Evolutionary conservation across 2,113 vertebrate species (phyloP), one percentile per base, ranked within the genome.

Genomic region (Synodontis membranacea): DNA sequence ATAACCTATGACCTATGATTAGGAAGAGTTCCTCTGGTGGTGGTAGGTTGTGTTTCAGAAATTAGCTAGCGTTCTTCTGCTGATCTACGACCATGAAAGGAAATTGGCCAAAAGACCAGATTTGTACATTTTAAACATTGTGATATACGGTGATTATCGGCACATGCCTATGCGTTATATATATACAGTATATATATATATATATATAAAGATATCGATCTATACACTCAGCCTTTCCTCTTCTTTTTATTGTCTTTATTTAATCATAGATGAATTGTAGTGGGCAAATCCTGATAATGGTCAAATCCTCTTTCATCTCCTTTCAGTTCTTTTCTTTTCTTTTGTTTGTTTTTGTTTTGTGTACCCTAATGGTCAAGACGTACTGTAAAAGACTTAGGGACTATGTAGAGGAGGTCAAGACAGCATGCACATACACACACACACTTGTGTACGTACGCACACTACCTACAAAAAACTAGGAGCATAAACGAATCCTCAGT

Each of bases 351-450:
- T n/a, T 66, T 44, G 34, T 39, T 79, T 42, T 5, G 42, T 66
- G 80, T n/a, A 28, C 34, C 37, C 25, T 28, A n/a, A 52, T 4
- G 25, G 42, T 48, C 48, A 82, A 66, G 60, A 82, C 8, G 88
- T 93, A 94, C 92, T 94, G 92, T 94, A 94, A 85, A 66, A 70
- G 37, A 25, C 31, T 66, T 34, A 17, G 2, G 66, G 70, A 3
- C n/a, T 34, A 19, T 4, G 15, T 50, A 48, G 14, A 76, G 56
- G 31, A 86, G 70, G 37, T 60, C 37, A 46, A 75, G 79, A 50
- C 42, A 39, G 66, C 25, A 79, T 60, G 62, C 79, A 48, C 25
- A 11, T 23, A 2, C 11, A 48, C 21, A 11, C 68, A 62, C 44
- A 46, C 80, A 83, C 64, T 48, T 42, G 1, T 2, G 4, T 12